phyloP scores from a whole-genome alignment of 1,140 invertebrate genomes.

The Eulimnadia texana region DNA sequence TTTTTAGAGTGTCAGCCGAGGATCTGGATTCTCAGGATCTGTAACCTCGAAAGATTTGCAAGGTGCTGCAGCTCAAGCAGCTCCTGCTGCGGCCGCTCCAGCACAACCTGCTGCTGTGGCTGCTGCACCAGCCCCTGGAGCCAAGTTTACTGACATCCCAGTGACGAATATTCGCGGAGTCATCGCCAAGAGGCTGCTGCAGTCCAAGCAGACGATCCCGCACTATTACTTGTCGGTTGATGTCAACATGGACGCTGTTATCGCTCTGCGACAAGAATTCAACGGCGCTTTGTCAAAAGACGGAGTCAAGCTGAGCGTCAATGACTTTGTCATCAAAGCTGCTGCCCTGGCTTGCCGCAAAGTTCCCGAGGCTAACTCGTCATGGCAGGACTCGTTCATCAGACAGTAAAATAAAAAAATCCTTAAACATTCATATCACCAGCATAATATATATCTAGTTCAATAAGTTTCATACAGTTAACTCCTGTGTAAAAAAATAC shows the following conservation, averaged over 20 bases:
- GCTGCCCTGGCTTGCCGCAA: constrained; percentile 77
- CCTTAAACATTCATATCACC: too few species aligned
- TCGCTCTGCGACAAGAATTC: constrained; percentile 51
- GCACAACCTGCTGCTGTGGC: constrained; percentile 22
- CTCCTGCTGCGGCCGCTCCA: constrained; percentile 27
- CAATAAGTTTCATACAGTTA: too few species aligned
- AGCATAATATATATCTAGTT: too few species aligned
- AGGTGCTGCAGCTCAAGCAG: constrained; percentile 23
- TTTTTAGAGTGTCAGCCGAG: constrained; percentile 46
- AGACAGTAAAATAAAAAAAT: constrained; percentile 59
- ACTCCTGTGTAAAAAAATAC: too few species aligned
- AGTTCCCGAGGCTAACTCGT: constrained; percentile 88
- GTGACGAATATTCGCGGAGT: constrained; percentile 73
- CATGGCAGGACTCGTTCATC: constrained; percentile 90
- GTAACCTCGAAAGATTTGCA: constrained; percentile 72
- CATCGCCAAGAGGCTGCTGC: constrained; percentile 77
- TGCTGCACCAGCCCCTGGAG: constrained; percentile 30
- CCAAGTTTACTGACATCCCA: constrained; percentile 59
- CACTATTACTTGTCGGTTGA: constrained; percentile 92
- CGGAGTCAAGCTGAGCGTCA: constrained; percentile 77
- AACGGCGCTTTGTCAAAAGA: constrained; percentile 67
- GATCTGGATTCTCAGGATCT: constrained; percentile 75
- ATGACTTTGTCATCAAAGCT: constrained; percentile 96
- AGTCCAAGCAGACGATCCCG: constrained; percentile 88
- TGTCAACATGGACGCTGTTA: constrained; percentile 62